Evolutionary conservation across 1,140 invertebrate species (phyloP).

Genomic region (Cotesia typhae): DNA sequence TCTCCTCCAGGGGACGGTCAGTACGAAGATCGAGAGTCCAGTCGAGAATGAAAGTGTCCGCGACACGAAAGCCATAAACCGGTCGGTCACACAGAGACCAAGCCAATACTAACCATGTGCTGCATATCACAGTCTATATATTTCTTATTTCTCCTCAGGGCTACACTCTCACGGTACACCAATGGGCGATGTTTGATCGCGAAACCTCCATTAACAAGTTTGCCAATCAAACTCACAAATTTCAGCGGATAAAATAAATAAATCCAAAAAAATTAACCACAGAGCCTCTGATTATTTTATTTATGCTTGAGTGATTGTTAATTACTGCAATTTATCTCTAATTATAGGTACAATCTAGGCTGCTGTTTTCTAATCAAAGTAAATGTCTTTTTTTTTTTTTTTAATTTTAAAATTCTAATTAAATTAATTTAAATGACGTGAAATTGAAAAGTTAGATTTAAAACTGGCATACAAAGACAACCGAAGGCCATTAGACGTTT

Average conservation of each 20-base stretch:
- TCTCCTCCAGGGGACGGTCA: slow-evolving; percentile 5
- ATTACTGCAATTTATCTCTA: too few species aligned
- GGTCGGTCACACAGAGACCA: slow-evolving; percentile 16
- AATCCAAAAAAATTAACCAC: too few species aligned
- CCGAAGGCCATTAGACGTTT: slow-evolving; percentile 16
- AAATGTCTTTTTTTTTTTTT: too few species aligned
- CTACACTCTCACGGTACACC: background rate
- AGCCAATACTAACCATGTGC: background rate
- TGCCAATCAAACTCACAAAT: background rate
- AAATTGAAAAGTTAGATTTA: too few species aligned
- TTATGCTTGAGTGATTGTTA: too few species aligned
- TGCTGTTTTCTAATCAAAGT: too few species aligned
- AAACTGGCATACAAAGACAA: background rate
- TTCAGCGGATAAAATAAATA: background rate
- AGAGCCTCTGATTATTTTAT: too few species aligned
- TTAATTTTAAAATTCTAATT: too few species aligned
- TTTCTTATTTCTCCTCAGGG: background rate
- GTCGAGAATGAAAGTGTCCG: slow-evolving; percentile 37
- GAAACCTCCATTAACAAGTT: slow-evolving; percentile 5
- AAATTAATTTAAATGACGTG: too few species aligned
- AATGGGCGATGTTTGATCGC: background rate
- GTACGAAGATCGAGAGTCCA: slow-evolving; percentile 13
- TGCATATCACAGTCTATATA: slow-evolving; percentile 5
- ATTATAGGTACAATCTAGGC: too few species aligned
- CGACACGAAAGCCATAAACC: slow-evolving; percentile 31